These are phyloP conservation scores for Pelodiscus sinensis DNA, from an alignment of 2,113 vertebrate genomes.

Conservation along the genomic window DNA sequence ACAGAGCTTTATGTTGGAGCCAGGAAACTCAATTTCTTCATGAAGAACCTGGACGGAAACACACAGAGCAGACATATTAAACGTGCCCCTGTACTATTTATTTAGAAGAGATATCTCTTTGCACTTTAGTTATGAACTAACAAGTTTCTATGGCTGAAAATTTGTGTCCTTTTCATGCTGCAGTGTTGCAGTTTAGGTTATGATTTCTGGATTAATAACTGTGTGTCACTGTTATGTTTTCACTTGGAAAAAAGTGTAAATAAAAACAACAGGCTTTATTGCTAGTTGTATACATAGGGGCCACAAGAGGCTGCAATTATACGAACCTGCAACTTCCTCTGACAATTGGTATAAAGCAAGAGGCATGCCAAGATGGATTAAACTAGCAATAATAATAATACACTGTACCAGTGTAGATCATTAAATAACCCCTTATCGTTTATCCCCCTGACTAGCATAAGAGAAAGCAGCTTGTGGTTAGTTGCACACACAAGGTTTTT, in stretches of 20 bases:
- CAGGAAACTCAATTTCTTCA: conserved; percentile 95
- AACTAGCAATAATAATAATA: conserved; percentile 12
- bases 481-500: conserved; percentile 23
- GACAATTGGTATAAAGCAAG: conserved; percentile 55
- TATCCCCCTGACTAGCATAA: conserved; percentile 39
- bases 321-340: conserved; percentile 49
- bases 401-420: conserved; percentile 18
- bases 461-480: conserved; percentile 27
- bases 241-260: conserved; percentile 59
- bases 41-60: conserved; percentile 92
- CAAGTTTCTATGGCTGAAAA: background rate
- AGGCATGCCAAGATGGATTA: conserved; percentile 48
- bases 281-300: conserved; percentile 46
- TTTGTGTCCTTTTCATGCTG: background rate
- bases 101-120: background rate
- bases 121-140: background rate
- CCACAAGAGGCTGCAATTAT: conserved; percentile 50
- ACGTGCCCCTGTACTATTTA: background rate
- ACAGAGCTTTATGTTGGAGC: conserved; percentile 90
- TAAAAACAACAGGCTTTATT: conserved; percentile 60
- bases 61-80: background rate
- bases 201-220: conserved; percentile 68
- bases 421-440: conserved; percentile 52
- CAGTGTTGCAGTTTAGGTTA: conserved; percentile 18
- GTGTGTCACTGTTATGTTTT: conserved; percentile 44